These are phyloP conservation scores for Epirrhoe alternata DNA, from an alignment of 2,888 invertebrate species.

Conservation along the genomic window DNA sequence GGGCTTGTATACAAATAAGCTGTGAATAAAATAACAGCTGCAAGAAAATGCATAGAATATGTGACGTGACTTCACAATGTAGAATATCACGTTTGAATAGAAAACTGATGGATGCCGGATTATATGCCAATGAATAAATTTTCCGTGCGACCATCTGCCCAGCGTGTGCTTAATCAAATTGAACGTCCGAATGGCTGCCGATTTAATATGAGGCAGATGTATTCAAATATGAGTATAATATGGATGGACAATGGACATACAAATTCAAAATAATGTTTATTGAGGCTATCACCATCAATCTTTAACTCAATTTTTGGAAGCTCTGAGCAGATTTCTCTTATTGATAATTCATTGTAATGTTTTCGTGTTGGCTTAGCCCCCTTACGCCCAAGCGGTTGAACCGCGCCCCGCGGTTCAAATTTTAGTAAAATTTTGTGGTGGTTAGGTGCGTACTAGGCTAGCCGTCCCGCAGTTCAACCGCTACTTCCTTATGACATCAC, in stretches of 20 bases:
- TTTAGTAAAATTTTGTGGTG: no score
- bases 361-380: no score
- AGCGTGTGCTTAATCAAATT: conserved; percentile 20
- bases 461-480: no score
- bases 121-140: conserved; percentile 44
- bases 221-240: no score
- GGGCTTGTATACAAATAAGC: not conserved
- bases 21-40: not conserved
- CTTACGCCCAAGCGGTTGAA: no score
- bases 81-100: conserved; percentile 16
- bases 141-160: conserved; percentile 27
- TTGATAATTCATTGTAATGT: no score
- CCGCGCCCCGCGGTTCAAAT: no score
- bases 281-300: not conserved
- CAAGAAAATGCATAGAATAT: not conserved
- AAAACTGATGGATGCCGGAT: conserved; percentile 29
- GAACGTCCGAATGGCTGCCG: conserved; percentile 9
- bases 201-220: conserved; percentile 14
- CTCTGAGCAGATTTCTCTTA: no score
- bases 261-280: not conserved
- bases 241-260: not conserved
- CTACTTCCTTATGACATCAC: no score
- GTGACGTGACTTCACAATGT: conserved; percentile 1
- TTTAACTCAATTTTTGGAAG: not conserved
- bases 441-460: no score